Conservation (phyloP, 1,140 invertebrate genomes). For the Aradophagus sp. region DNA sequence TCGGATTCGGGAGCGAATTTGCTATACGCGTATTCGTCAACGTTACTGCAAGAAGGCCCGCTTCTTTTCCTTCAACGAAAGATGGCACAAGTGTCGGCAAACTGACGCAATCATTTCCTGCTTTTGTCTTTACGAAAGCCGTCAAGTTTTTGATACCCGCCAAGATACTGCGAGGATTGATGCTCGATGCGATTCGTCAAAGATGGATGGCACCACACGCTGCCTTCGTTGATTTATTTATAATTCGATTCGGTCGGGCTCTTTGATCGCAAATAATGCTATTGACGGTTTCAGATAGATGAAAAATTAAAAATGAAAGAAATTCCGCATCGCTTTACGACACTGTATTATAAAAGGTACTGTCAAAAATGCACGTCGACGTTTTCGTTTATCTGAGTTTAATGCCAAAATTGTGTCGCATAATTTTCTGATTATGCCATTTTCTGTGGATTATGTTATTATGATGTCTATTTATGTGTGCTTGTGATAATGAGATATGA, state of each 20-base stretch:
- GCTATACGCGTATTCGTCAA: constrained; percentile 11
- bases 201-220: constrained; percentile 13
- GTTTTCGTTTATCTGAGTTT: too few species aligned
- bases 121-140: constrained; percentile 24
- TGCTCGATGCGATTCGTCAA: constrained; percentile 16
- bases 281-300: neutral
- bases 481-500: too few species aligned
- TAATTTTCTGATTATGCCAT: too few species aligned
- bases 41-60: constrained; percentile 1
- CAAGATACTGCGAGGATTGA: constrained; percentile 20
- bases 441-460: too few species aligned
- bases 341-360: too few species aligned
- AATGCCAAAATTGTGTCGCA: too few species aligned
- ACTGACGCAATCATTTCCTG: constrained; percentile 24
- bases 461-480: too few species aligned
- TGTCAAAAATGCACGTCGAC: too few species aligned
- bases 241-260: constrained; percentile 9
- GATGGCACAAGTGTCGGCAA: neutral
- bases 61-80: constrained; percentile 6
- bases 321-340: too few species aligned
- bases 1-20: constrained; percentile 56
- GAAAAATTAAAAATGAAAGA: neutral
- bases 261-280: constrained; percentile 15
- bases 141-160: constrained; percentile 14
- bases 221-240: constrained; percentile 21